Base-by-base conservation (phyloP, 2,797 vertebrate species). In the Protosalanx chinensis region DNA sequence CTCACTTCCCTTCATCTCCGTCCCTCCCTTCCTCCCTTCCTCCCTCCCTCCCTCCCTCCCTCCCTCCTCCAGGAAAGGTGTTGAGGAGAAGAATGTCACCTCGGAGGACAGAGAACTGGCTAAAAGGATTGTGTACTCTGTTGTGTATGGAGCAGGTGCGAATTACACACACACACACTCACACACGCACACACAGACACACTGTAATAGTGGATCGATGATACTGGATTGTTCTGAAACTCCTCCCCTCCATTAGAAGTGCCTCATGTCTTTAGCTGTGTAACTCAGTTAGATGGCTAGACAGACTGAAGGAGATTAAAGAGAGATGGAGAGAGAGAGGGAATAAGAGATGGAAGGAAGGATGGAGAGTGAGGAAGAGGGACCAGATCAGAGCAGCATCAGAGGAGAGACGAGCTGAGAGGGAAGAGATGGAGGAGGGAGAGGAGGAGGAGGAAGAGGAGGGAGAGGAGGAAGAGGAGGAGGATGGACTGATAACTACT, bases 61-160 rank as follows among this genome's bases (percentile, higher is more conserved):
- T 37, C 7, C 61, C 77, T 27, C 37, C 57, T 68, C 7, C 74
- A 98, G 96, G 97, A 97, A 94, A 76, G 88, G 88, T 16, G 56
- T 95, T 73, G 90, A 87, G 30, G 73, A 88, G 53, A 87, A 81
- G 8, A 70, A 82, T 3, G 91, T 97, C 88, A 93, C 91, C 0
- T 84, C 90, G 0, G 64, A 86, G 69, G 95, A 96, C 59, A 90
- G 96, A 77, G 95, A 98, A 68, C 95, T 94, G 53, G 92, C 95
- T 75, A 98, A 98, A 73, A 93, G 94, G 18, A 79, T 96, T 0
- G 93, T 96, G 75, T 98, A 97, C 80, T 93, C 96, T 0, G 91
- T 94, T 64, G 88, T 98, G 81, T 98, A 98, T 16, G 95, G 96
- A 83, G 96, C 95, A 90, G 96, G 97, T 98, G 76, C 87, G 85